Evolutionary conservation across 2,797 vertebrate species (phyloP).

Genomic region (Sebastes alutus): DNA sequence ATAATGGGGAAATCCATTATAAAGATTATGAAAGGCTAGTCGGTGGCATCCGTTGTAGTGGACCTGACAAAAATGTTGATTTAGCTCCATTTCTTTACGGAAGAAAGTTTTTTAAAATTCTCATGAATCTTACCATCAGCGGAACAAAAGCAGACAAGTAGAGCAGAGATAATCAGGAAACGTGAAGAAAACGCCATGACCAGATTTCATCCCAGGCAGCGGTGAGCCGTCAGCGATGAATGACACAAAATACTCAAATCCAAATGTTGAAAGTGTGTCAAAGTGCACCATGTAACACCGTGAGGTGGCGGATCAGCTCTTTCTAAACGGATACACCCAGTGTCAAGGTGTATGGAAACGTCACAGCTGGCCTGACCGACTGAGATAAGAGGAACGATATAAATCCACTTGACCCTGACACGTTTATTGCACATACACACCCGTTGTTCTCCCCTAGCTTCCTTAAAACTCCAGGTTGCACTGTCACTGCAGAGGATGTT

Average conservation of each 20-base stretch:
- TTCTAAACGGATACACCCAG: not conserved
- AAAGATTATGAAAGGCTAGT: not conserved
- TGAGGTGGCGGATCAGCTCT: not conserved
- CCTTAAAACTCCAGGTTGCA: not conserved
- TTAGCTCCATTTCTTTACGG: not conserved
- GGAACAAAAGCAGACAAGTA: slow-evolving; percentile 11
- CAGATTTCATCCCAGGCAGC: not conserved
- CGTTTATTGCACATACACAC: not conserved
- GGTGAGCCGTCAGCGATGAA: not conserved
- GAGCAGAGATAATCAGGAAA: not conserved
- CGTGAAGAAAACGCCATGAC: slow-evolving; percentile 22
- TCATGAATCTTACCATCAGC: slow-evolving; percentile 23
- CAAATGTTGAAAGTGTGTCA: not conserved
- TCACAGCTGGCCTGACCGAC: not conserved
- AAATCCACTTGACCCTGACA: not conserved
- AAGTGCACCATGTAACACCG: not conserved
- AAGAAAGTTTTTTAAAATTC: not conserved
- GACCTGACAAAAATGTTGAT: not conserved
- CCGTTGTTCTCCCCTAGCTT: not conserved
- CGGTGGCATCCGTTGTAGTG: too few species aligned
- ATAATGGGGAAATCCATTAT: not conserved
- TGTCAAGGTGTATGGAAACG: not conserved
- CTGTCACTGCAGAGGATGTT: not conserved
- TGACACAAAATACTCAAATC: not conserved
- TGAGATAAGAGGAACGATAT: not conserved